A percentile compares a stretch with the other conserved stretches of the same genome.
These are phyloP conservation scores for Adrianichthys oophorus DNA, from an alignment of 2,797 vertebrate genomes.

Conservation along the genomic window DNA sequence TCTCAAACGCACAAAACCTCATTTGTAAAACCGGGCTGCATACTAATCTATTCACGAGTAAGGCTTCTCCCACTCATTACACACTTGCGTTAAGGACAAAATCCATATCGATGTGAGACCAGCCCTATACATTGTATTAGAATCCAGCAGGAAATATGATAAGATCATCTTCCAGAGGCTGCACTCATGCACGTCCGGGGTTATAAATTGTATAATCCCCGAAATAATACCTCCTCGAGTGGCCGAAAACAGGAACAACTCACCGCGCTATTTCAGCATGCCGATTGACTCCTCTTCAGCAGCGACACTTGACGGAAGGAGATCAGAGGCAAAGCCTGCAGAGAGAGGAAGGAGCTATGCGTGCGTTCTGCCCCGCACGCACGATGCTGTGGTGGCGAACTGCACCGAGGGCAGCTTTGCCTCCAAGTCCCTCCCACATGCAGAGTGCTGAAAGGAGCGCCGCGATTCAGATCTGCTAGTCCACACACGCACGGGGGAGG, in stretches of 20 bases:
- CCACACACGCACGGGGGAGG: constrained; percentile 24
- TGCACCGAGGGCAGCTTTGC: constrained; percentile 46
- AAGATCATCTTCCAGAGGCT: constrained; percentile 48
- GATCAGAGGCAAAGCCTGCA: constrained; percentile 32
- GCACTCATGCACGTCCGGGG: constrained; percentile 42
- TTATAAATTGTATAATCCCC: constrained; percentile 18
- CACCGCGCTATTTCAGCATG: constrained; percentile 61
- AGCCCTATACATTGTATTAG: constrained; percentile 29
- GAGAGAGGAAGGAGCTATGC: constrained; percentile 12
- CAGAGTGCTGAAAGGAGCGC: constrained; percentile 62
- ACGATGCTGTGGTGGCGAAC: constrained; percentile 48
- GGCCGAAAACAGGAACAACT: constrained; percentile 29
- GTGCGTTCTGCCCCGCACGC: constrained; percentile 9
- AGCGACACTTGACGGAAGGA: constrained; percentile 9
- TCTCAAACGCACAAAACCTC: constrained; percentile 25
- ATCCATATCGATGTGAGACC: background rate
- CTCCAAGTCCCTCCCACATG: constrained; percentile 70
- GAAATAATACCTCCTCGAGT: constrained; percentile 13
- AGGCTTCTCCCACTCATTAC: background rate
- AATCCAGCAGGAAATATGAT: constrained; percentile 29
- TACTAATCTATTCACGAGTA: background rate
- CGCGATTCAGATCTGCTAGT: constrained; percentile 60
- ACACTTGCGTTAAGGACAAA: background rate
- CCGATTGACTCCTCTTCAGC: constrained; percentile 13
- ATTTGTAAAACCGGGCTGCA: constrained; percentile 5